These are phyloP conservation scores for Cyclargus thomasi DNA, from an alignment of 1,140 invertebrate species.

Conservation along the genomic window DNA sequence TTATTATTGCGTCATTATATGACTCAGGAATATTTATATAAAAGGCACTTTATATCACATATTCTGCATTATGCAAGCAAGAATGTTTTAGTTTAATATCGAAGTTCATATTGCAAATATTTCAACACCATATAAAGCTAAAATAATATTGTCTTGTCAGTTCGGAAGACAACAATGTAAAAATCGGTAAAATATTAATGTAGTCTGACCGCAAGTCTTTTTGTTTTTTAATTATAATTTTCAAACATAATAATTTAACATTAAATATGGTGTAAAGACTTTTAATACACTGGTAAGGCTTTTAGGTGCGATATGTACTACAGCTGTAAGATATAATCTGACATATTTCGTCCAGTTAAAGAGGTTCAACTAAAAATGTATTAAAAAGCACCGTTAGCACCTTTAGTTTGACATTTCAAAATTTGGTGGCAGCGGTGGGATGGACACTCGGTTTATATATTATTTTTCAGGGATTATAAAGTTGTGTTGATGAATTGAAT, in stretches of 20 bases:
- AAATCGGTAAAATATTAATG: not conserved
- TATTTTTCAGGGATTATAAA: not conserved
- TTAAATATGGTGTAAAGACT: too few relatives aligned
- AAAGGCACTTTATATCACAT: not conserved
- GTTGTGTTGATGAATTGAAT: too few relatives aligned
- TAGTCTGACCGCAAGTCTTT: constrained; percentile 3
- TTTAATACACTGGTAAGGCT: too few relatives aligned
- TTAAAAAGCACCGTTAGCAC: not conserved
- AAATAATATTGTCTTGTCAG: not conserved
- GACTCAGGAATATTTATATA: not conserved
- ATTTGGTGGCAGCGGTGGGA: not conserved
- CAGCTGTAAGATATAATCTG: too few relatives aligned
- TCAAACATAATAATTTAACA: too few relatives aligned
- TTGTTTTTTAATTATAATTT: not conserved
- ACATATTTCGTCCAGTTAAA: too few relatives aligned
- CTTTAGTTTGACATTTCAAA: not conserved
- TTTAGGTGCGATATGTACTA: too few relatives aligned
- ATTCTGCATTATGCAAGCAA: not conserved
- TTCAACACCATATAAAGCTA: too few relatives aligned
- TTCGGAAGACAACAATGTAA: too few relatives aligned
- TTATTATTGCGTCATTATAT: not conserved
- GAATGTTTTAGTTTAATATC: not conserved
- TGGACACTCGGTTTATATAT: not conserved
- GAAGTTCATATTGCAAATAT: too few relatives aligned
- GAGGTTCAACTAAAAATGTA: too few relatives aligned